Evolutionary conservation across 23 tunicate genomes (phyloP), one percentile per base, ranked within the genome.

Genomic region (Clavelina lepadiformis): DNA sequence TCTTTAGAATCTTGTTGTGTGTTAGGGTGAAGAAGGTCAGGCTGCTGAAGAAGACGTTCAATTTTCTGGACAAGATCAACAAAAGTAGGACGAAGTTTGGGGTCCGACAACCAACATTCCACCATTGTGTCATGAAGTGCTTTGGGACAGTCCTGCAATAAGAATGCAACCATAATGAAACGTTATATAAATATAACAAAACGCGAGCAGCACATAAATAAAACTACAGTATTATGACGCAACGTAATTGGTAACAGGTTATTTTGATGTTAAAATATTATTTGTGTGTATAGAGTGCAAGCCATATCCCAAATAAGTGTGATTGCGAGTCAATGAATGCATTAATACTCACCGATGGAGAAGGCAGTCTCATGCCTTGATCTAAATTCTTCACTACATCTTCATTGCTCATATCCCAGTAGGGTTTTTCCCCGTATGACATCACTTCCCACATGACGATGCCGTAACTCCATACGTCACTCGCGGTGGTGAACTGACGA

Each of bases 381-480:
- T 64, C 54, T 22, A 94, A 65, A 34, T 67, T 76, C n/a, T 71
- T 67, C 72, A 82, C 58, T 26, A 94, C 95, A 33, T 75, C 91
- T 27, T 86, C 70, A 47, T 94, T 94, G 44, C 77, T 55, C 91
- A 94, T 94, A 44, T 94, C 88, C 99, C 99, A 94, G 71, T 81
- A 94, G 7, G 99, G 99, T 41, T 80, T 80, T 66, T 94, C 99
- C 53, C 96, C 99, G 62, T 86, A 86, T 21, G 99, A 81, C 99
- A 86, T 94, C 61, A 94, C 91, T 56, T 94, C 99, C 99, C 99
- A 94, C 74, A 67, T 65, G 24, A 94, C 79, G 33, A 94, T 86
- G 21, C 99, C 99, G 78, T 67, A 94, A 35, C 99, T 94, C 99
- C 99, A 94, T 27, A 94, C 96, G 81, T 94, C 99, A 50, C 91